Evolutionary conservation across 1,140 invertebrate species (phyloP), one percentile per base, ranked within the genome.

Genomic region (Leptopilina boulardi): DNA sequence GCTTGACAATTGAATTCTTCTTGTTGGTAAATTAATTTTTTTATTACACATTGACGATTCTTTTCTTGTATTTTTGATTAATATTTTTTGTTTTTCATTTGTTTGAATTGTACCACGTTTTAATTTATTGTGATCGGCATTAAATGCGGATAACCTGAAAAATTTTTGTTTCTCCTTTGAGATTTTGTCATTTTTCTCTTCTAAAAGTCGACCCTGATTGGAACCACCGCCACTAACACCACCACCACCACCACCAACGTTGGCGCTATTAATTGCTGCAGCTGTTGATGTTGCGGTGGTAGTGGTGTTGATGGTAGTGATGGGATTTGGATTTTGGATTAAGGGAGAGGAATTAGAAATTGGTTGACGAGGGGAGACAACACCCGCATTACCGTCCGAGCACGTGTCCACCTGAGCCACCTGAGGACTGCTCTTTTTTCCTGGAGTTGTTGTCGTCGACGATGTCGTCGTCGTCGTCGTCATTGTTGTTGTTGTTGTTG

Each of bases 161-260:
- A 96, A 96, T 89, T 96, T 96, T 91, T 96, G 95, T 91, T 96
- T 96, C 90, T 96, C 95, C 91, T 95, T 96, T 70, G 95, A 96
- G 92, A 96, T 95, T 84, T 93, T 93, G 89, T 95, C 95, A 87
- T 93, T 93, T 86, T 92, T 93, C 86, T 94, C 92, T 84, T 93
- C 92, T 83, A 92, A 91, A 81, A 89, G 87, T 85, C 87, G 87
- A 86, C 88, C 87, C 87, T 89, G 89, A 38, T 9, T 38, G 86
- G n/a, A n/a, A n/a, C n/a, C n/a, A n/a, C n/a, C n/a, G n/a, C n/a
- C n/a, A n/a, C n/a, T n/a, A n/a, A n/a, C n/a, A n/a, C n/a, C n/a
- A n/a, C n/a, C n/a, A n/a, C n/a, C n/a, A n/a, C n/a, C n/a, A n/a
- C n/a, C n/a, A n/a, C n/a, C n/a, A n/a, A n/a, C n/a, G n/a, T n/a